Evolutionary conservation across 2,888 invertebrate species (phyloP).

Genomic region (Ferrisia virgata): DNA sequence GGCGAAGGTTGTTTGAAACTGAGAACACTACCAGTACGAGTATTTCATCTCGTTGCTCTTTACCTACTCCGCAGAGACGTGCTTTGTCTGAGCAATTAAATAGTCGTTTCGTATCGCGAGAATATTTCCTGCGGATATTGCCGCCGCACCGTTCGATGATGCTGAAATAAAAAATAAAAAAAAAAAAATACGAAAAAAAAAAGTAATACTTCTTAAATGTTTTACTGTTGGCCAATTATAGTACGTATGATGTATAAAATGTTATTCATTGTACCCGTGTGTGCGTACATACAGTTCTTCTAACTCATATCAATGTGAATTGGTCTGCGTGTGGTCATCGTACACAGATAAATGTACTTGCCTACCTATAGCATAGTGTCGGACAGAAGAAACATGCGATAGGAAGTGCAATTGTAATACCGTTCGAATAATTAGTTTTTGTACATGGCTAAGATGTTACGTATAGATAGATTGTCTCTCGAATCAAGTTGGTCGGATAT

Average conservation of each 20-base stretch:
- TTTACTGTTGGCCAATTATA: background rate
- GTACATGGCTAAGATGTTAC: background rate
- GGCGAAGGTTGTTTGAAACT: slow-evolving; percentile 23
- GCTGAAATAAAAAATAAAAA: background rate
- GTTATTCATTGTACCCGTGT: background rate
- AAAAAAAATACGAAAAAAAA: background rate
- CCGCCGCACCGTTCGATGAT: no score
- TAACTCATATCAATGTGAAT: background rate
- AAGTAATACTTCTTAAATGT: no score
- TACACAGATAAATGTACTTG: no score
- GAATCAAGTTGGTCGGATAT: background rate
- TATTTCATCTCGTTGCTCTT: background rate
- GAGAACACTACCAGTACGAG: no score
- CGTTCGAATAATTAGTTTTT: slow-evolving; percentile 8
- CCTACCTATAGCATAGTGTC: no score
- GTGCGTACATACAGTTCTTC: no score
- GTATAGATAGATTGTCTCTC: background rate
- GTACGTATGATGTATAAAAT: slow-evolving; percentile 16
- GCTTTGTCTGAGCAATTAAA: slow-evolving; percentile 10
- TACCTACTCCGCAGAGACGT: background rate
- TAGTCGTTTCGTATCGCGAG: background rate
- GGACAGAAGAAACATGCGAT: background rate
- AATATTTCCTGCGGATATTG: background rate
- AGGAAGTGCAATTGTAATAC: slow-evolving; percentile 13
- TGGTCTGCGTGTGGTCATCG: slow-evolving; percentile 14